These are phyloP conservation scores for Allygus modestus DNA, from an alignment of 2,888 invertebrate genomes.

Conservation along the genomic window DNA sequence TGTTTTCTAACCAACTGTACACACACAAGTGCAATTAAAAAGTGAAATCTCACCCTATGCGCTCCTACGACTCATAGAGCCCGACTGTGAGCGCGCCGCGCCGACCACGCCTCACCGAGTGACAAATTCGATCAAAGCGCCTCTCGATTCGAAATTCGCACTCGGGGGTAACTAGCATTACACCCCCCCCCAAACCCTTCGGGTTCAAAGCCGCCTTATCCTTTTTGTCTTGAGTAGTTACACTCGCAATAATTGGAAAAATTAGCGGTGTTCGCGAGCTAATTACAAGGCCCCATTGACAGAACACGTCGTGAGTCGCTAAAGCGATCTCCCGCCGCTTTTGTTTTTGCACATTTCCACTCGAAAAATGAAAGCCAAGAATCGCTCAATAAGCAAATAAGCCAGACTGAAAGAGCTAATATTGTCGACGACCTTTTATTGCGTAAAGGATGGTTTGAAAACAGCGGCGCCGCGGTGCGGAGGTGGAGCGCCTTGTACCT, in stretches of 20 bases:
- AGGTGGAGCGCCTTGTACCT: neutral
- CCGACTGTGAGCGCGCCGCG: too few relatives aligned
- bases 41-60: neutral
- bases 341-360: conserved; percentile 54
- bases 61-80: neutral
- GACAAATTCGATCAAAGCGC: conserved; percentile 44
- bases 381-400: conserved; percentile 58
- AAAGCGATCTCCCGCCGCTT: conserved; percentile 17
- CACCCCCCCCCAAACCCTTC: neutral
- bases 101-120: conserved; percentile 7
- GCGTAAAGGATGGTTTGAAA: conserved; percentile 21
- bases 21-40: neutral
- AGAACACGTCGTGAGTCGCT: conserved; percentile 7
- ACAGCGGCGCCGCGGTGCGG: conserved; percentile 18
- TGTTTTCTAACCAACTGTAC: too few relatives aligned
- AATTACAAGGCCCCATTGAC: conserved; percentile 44
- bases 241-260: conserved; percentile 58
- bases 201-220: conserved; percentile 35
- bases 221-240: conserved; percentile 48
- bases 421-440: conserved; percentile 49
- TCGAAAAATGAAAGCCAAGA: conserved; percentile 58
- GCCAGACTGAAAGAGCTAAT: conserved; percentile 53
- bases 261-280: conserved; percentile 45
- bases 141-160: conserved; percentile 27
- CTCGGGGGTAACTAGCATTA: conserved; percentile 6